Percentiles rank a stretch among this genome's conserved stretches.
Evolutionary conservation across 2,113 vertebrate genomes (phyloP).

Genomic region (Vanacampus margaritifer): DNA sequence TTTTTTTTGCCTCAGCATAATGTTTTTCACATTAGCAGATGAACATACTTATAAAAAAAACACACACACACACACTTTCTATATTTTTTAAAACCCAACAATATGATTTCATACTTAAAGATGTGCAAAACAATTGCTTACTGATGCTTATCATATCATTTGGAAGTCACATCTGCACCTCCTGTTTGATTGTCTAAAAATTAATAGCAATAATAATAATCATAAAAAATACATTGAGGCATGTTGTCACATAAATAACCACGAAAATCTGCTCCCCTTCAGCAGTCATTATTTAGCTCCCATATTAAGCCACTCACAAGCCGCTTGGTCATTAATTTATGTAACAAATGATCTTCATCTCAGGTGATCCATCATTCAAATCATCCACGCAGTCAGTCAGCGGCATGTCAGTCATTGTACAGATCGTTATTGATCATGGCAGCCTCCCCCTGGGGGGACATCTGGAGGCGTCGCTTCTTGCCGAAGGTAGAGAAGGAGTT

Average conservation of each 20-base stretch:
- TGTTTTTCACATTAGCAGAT: conserved; percentile 53
- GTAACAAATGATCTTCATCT: conserved; percentile 15
- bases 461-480: conserved; percentile 83
- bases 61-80: too few relatives aligned
- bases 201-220: conserved; percentile 50
- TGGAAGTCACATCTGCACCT: conserved; percentile 45
- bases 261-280: conserved; percentile 16
- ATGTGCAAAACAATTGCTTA: conserved; percentile 60
- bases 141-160: conserved; percentile 41
- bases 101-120: conserved; percentile 48
- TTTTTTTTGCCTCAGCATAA: conserved; percentile 53
- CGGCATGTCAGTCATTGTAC: conserved; percentile 68
- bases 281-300: conserved; percentile 16
- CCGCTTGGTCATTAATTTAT: conserved; percentile 19
- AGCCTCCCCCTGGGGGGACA: conserved; percentile 76
- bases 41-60: conserved; percentile 36
- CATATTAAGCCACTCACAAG: conserved; percentile 4
- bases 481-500: conserved; percentile 91
- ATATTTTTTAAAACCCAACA: conserved; percentile 35
- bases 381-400: conserved; percentile 14
- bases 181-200: conserved; percentile 74
- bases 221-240: conserved; percentile 31
- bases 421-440: conserved; percentile 86
- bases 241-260: conserved; percentile 46
- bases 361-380: conserved; percentile 26